Percentiles rank a stretch among this genome's conserved stretches.
phyloP scores from a whole-genome alignment of 2,888 invertebrate genomes.

The Xanthia togata region DNA sequence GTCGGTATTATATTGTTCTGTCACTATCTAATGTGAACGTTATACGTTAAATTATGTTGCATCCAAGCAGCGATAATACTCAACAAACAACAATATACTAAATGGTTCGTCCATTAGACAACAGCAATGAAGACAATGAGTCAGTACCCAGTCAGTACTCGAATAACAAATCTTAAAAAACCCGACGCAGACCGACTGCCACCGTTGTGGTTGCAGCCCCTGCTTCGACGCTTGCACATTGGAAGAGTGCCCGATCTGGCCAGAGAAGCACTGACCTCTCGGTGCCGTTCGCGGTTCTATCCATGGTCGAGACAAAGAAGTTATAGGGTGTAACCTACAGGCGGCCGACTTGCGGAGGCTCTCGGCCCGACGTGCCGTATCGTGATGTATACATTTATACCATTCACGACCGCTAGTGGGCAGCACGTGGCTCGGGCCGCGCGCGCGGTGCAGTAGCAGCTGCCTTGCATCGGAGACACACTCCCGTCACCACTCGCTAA shows the following conservation, averaged over 20 bases:
- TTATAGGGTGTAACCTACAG: background rate
- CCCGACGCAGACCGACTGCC: background rate
- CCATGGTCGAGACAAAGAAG: background rate
- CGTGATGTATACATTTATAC: no score
- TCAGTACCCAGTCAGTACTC: background rate
- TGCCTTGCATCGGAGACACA: background rate
- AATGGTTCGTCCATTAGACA: slow-evolving; percentile 5
- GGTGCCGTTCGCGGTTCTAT: background rate
- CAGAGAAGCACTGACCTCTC: background rate
- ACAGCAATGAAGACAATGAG: background rate
- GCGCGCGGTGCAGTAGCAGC: background rate
- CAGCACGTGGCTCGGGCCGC: background rate
- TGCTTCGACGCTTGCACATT: background rate
- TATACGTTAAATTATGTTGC: slow-evolving; percentile 9
- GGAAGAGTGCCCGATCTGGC: background rate
- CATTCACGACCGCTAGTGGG: no score
- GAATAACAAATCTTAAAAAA: background rate
- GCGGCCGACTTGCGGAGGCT: background rate
- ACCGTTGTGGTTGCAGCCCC: background rate
- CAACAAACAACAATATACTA: slow-evolving; percentile 6
- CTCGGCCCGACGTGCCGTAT: background rate
- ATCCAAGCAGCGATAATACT: background rate
- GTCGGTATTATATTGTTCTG: slow-evolving; percentile 6
- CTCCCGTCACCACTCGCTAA: background rate
- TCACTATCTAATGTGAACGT: slow-evolving; percentile 17